A percentile compares a stretch with the other conserved stretches of the same genome.
Evolutionary conservation across 2,113 vertebrate genomes (phyloP).

Genomic region (Felis catus): DNA sequence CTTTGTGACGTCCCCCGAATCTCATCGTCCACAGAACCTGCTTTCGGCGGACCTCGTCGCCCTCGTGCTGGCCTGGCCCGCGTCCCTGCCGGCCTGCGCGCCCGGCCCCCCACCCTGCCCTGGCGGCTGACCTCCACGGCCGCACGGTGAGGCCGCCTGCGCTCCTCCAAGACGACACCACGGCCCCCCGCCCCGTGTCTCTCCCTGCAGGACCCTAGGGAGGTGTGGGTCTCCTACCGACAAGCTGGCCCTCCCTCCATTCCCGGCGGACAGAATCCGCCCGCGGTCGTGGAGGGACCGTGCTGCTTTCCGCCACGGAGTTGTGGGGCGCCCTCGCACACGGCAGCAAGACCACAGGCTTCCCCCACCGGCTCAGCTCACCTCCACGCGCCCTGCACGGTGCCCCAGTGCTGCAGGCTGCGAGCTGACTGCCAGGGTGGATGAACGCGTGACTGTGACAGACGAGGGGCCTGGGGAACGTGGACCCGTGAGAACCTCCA

Average conservation of each 20-base stretch:
- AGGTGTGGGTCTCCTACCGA: neutral
- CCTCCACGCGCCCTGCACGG: neutral
- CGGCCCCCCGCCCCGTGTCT: accelerated
- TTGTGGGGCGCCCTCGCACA: too few relatives aligned
- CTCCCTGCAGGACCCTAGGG: neutral
- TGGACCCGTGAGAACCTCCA: neutral
- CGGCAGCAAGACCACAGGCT: too few relatives aligned
- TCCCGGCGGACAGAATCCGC: neutral
- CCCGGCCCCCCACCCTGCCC: neutral
- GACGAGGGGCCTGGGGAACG: accelerated
- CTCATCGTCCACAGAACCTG: too few relatives aligned
- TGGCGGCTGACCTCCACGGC: too few relatives aligned
- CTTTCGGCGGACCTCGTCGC: accelerated
- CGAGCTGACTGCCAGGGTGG: neutral
- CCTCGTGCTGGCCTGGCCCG: neutral
- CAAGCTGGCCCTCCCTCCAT: neutral
- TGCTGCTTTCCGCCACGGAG: neutral
- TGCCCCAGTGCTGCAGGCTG: neutral
- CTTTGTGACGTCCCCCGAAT: neutral
- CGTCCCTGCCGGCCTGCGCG: neutral
- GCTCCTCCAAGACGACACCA: neutral
- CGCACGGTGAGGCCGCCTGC: accelerated
- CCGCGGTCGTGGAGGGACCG: too few relatives aligned
- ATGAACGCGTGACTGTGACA: neutral
- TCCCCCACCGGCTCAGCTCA: neutral